phyloP scores from a whole-genome alignment of 1,140 invertebrate genomes.

The Varroa destructor region DNA sequence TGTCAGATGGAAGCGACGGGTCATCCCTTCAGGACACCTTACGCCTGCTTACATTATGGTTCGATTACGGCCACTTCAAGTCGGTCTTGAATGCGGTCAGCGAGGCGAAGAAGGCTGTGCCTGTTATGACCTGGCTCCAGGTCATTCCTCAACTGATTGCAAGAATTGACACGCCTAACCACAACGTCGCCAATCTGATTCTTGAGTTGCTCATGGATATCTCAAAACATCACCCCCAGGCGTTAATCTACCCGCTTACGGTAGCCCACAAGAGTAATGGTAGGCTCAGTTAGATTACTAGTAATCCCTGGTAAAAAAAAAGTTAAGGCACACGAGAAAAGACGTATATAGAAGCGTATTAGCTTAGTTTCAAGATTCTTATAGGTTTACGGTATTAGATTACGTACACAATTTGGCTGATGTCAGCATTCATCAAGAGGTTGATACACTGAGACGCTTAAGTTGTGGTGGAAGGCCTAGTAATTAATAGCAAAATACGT shows the following conservation, averaged over 20 bases:
- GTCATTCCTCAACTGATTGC: conserved; percentile 98
- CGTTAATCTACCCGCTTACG: conserved; percentile 89
- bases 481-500: too few species aligned
- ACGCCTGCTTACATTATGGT: conserved; percentile 79
- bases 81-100: conserved; percentile 84
- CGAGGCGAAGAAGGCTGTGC: conserved; percentile 78
- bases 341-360: too few species aligned
- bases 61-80: conserved; percentile 81
- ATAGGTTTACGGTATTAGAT: too few species aligned
- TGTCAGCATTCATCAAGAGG: too few species aligned
- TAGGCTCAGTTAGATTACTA: too few species aligned
- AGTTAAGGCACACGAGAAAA: too few species aligned
- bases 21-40: conserved; percentile 89
- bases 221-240: conserved; percentile 63
- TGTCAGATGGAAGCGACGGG: conserved; percentile 59
- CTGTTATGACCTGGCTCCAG: conserved; percentile 97
- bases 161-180: conserved; percentile 80
- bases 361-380: too few species aligned
- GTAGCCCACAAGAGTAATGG: conserved; percentile 85
- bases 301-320: conserved; percentile 57
- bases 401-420: too few species aligned
- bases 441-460: too few species aligned
- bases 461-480: too few species aligned
- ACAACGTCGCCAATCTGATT: conserved; percentile 72
- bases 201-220: conserved; percentile 87